A percentile compares a stretch with the other conserved stretches of the same genome.
phyloP scores from a whole-genome alignment of 2,888 invertebrate species.

The Drosophila conformis region DNA sequence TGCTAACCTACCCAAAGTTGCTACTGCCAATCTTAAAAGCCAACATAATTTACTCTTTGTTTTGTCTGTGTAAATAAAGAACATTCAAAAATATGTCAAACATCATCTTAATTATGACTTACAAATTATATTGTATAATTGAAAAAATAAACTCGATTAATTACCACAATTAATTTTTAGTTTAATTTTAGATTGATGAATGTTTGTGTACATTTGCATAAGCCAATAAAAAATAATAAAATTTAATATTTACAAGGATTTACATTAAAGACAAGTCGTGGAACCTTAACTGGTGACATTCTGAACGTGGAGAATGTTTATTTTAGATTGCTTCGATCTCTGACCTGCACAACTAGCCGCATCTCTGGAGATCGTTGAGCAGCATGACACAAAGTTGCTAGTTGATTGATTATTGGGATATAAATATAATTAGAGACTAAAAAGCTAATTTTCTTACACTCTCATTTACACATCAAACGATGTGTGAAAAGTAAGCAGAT shows the following conservation, averaged over 20 bases:
- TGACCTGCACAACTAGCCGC: conserved; percentile 21
- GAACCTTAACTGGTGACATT: conserved; percentile 21
- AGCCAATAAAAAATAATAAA: too few relatives aligned
- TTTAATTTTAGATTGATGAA: too few relatives aligned
- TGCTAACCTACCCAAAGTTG: too few relatives aligned
- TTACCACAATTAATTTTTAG: too few relatives aligned
- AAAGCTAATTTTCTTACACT: not conserved
- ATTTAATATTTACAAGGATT: too few relatives aligned
- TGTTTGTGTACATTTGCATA: too few relatives aligned
- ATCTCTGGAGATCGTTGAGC: not conserved
- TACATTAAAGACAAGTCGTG: too few relatives aligned
- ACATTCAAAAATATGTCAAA: conserved; percentile 31
- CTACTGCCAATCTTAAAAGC: not conserved
- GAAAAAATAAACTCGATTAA: too few relatives aligned
- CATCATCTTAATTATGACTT: not conserved
- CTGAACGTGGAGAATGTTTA: conserved; percentile 44
- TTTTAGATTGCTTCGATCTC: conserved; percentile 36
- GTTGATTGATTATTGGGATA: conserved; percentile 1
- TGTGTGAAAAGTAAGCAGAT: not conserved
- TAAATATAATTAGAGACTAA: not conserved
- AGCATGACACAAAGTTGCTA: not conserved
- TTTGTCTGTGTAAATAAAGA: conserved; percentile 53
- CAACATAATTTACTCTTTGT: conserved; percentile 1
- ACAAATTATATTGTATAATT: not conserved
- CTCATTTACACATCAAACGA: not conserved